Evolutionary conservation across 2,113 vertebrate species (phyloP), one percentile per base, ranked within the genome.

Genomic region (Rhabdornis inornatus): DNA sequence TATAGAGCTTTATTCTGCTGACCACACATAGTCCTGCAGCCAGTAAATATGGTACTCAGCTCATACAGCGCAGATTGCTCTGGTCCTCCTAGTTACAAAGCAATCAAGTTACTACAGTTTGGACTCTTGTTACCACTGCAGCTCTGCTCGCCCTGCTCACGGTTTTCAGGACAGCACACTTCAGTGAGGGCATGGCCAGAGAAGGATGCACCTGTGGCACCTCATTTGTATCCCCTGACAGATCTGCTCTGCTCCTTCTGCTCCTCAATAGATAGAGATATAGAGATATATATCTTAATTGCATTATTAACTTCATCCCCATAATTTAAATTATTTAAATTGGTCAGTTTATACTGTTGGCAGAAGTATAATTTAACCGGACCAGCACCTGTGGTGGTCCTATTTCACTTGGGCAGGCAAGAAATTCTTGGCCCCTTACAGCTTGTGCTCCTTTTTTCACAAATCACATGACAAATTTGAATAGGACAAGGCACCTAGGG

Each of bases 71-170:
- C 23, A 78, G 81, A 27, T 77, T 72, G 22, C 59, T 81, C 31
- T 72, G 37, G 28, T 49, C 14, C 45, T 89, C 80, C 49, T n/a
- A 50, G 23, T 5, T 56, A n/a, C 24, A 23, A 85, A 90, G 35
- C 14, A 81, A 42, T 15, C 22, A 23, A 25, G 20, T 66, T 23
- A 55, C n/a, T 50, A 11, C 47, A 59, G 47, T 17, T 44, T 78
- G 44, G 42, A 33, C 20, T 49, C 33, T 15, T 68, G 39, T 35
- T 35, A 42, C 39, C n/a, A 63, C 31, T 11, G 31, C 25, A 42
- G n/a, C 23, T 82, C 56, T 2, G 0, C 9, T 75, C 2, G 0
- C 4, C n/a, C 18, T 37, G 17, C 24, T 57, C 1, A 1, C 1
- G 1, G 37, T 40, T 19, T 65, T 21, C 0, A 0, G 47, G 25